Base-by-base conservation (phyloP, 2,888 invertebrate species). In the Acanthosoma haemorrhoidale region DNA sequence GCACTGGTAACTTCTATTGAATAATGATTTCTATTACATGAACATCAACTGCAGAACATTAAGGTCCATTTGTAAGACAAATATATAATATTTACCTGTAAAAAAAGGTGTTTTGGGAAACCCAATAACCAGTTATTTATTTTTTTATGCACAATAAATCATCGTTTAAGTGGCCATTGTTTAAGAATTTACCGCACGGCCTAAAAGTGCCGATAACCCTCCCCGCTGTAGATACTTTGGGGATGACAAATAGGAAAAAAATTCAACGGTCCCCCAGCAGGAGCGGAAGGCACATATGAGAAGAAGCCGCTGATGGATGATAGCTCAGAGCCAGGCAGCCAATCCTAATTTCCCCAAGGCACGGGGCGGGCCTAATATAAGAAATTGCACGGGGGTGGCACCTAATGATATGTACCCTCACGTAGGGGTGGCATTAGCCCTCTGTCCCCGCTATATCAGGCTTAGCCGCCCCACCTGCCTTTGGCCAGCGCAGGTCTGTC, bases 351-450 rank as follows among this genome's bases (percentile, higher is more conserved):
- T 51, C 51, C 51, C 51, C 51, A 51, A 51, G 51, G 51, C 51
- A 51, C 51, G n/a, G 51, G 51, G 29, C 51, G n/a, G 51, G 51
- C 21, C 51, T 51, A 51, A 51, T 51, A 51, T 51, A 51, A 51
- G 51, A 51, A 51, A 51, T 51, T 51, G 51, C 25, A 25, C 18
- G 29, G 51, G 21, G 18, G 21, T 18, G 43, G 25, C 6, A 34
- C 36, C 34, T 66, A 66, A 66, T 66, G 66, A 66, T 66, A 66
- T 66, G 66, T 66, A 66, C 66, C 66, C 66, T 36, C 60, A 13
- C n/a, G 41, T 41, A 41, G 25, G 66, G 32, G 66, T 43, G 41
- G 43, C 66, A 43, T 66, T 13, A n/a, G n/a, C 9, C 1, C 13
- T 25, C 66, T 25, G 13, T 32, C 41, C 5, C 13, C 16, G 25